Conservation (phyloP, 2,113 vertebrate genomes). For the Scartelaos histophorus region DNA sequence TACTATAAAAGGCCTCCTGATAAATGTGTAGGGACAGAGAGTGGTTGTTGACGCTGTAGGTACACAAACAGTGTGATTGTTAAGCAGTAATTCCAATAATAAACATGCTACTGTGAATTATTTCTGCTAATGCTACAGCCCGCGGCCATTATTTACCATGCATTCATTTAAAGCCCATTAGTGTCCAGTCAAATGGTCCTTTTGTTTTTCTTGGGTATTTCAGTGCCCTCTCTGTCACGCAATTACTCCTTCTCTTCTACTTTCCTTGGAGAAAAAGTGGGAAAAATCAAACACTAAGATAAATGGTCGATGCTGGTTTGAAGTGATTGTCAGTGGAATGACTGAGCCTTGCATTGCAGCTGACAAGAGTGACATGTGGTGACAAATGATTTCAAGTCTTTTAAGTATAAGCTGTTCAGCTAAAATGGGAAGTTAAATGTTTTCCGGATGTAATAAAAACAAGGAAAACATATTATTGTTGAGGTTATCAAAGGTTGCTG, state of each 20-base stretch:
- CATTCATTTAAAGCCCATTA: conserved; percentile 37
- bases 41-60: conserved; percentile 16
- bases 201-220: conserved; percentile 20
- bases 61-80: conserved; percentile 38
- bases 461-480: neutral
- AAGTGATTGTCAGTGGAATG: conserved; percentile 29
- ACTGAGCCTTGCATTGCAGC: conserved; percentile 11
- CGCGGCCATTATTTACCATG: conserved; percentile 32
- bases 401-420: conserved; percentile 2
- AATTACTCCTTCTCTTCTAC: conserved; percentile 20
- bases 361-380: neutral
- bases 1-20: conserved; percentile 17
- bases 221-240: conserved; percentile 1
- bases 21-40: conserved; percentile 30
- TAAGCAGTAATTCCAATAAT: conserved; percentile 41
- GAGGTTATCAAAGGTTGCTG: neutral
- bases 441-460: neutral
- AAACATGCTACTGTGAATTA: conserved; percentile 32
- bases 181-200: conserved; percentile 5
- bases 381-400: conserved; percentile 16
- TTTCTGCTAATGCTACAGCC: conserved; percentile 22
- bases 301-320: conserved; percentile 16
- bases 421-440: neutral
- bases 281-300: neutral
- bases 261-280: neutral